phyloP scores from a whole-genome alignment of 2,797 vertebrate species.

The Thripadectes ignobilis region DNA sequence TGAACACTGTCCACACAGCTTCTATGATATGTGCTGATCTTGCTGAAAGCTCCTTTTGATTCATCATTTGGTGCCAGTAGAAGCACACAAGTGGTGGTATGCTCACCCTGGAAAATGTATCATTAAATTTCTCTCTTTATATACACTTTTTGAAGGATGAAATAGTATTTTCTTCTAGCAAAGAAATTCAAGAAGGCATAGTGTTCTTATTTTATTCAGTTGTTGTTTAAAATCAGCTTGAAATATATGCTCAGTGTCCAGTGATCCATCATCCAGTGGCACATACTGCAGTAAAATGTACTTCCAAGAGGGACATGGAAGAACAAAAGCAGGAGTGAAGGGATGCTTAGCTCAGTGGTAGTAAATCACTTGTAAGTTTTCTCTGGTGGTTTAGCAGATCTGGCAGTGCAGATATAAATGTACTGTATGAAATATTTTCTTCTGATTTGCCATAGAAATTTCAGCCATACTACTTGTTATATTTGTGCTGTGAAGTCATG shows the following conservation, averaged over 20 bases:
- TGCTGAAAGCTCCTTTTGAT: not conserved
- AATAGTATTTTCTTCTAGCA: not conserved
- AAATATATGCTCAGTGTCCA: not conserved
- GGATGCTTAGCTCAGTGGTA: not conserved
- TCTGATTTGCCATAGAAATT: not conserved
- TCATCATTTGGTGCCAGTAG: not conserved
- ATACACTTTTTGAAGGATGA: not conserved
- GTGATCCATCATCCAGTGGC: constrained; percentile 3
- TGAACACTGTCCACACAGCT: not conserved
- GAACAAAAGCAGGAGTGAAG: not conserved
- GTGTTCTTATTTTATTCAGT: constrained; percentile 3
- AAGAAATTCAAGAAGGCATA: not conserved
- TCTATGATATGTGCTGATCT: not conserved
- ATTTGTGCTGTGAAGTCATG: not conserved
- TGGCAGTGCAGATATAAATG: not conserved
- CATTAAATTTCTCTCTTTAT: not conserved
- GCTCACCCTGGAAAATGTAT: not conserved
- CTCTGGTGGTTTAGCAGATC: not conserved
- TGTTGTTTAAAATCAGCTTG: constrained; percentile 22
- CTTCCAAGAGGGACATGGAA: not conserved
- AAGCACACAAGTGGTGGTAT: not conserved
- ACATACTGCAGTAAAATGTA: not conserved
- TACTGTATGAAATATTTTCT: not conserved
- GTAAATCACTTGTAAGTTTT: constrained; percentile 39
- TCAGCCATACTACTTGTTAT: not conserved